A percentile compares a stretch with the other conserved stretches of the same genome.
Evolutionary conservation across 2,888 invertebrate genomes (phyloP).

Genomic region (Azorinus chamasolen): DNA sequence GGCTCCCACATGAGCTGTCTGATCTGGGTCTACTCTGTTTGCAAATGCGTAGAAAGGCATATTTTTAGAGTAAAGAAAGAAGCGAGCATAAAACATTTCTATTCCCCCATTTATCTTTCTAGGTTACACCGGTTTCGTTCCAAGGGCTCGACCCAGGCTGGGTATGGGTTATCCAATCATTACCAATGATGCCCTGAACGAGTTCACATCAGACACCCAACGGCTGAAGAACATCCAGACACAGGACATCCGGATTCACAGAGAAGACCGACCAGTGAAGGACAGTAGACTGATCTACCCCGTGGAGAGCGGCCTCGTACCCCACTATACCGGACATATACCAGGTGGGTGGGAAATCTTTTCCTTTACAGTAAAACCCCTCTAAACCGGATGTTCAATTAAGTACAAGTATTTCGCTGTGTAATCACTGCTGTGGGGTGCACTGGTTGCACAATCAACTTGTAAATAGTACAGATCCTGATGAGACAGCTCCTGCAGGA

Average conservation of each 20-base stretch:
- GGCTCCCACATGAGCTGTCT: too few species aligned
- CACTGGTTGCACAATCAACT: too few species aligned
- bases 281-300: constrained; percentile 78
- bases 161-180: constrained; percentile 82
- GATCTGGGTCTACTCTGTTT: too few species aligned
- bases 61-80: too few species aligned
- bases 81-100: too few species aligned
- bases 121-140: constrained; percentile 84
- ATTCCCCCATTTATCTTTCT: not conserved
- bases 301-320: constrained; percentile 78
- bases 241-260: constrained; percentile 65
- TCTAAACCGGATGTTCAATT: too few species aligned
- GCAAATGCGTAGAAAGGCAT: too few species aligned
- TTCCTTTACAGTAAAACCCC: too few species aligned
- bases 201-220: constrained; percentile 76
- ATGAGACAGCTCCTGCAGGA: too few species aligned
- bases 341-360: constrained; percentile 80
- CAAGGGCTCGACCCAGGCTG: constrained; percentile 74
- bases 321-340: constrained; percentile 83
- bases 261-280: constrained; percentile 31
- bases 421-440: too few species aligned
- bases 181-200: constrained; percentile 80
- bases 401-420: too few species aligned
- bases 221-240: constrained; percentile 52
- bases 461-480: too few species aligned